Conservation (phyloP, 2,797 vertebrate genomes). For the Xenentodon cancila region DNA sequence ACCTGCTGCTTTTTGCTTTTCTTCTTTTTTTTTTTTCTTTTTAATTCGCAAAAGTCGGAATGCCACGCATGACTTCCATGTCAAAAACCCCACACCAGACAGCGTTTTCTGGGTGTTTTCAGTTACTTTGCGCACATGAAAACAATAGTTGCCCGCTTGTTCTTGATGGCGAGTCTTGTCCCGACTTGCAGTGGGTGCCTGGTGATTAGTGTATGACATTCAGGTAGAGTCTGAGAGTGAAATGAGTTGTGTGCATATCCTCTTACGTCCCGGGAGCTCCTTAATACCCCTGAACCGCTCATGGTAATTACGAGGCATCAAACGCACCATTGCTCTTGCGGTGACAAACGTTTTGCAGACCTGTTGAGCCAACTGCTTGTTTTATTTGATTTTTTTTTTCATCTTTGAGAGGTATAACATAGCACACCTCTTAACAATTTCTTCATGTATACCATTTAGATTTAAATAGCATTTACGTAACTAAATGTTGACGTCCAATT, state of each 20-base stretch:
- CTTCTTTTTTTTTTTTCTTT: too few relatives aligned
- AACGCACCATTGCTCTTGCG: slow-evolving; percentile 39
- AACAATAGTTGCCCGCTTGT: slow-evolving; percentile 50
- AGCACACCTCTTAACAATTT: not conserved
- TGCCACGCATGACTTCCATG: slow-evolving; percentile 16
- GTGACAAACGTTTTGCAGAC: slow-evolving; percentile 37
- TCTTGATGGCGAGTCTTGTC: slow-evolving; percentile 63
- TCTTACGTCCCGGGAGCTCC: slow-evolving; percentile 39
- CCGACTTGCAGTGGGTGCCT: slow-evolving; percentile 48
- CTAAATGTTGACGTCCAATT: too few relatives aligned
- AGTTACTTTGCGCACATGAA: slow-evolving; percentile 31
- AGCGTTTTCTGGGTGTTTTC: slow-evolving; percentile 55
- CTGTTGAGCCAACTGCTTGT: slow-evolving; percentile 51
- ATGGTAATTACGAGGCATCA: slow-evolving; percentile 43
- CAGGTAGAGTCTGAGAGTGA: slow-evolving; percentile 38
- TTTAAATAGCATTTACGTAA: too few relatives aligned
- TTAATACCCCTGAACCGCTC: slow-evolving; percentile 29
- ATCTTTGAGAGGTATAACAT: not conserved
- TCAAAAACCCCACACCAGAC: slow-evolving; percentile 26
- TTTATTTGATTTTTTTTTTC: not conserved
- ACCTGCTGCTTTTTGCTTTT: slow-evolving; percentile 5
- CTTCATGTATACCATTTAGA: too few relatives aligned
- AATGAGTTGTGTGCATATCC: slow-evolving; percentile 36
- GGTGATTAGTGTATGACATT: slow-evolving; percentile 57
- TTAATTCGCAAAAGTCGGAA: not conserved